A percentile compares a stretch with the other conserved stretches of the same genome.
Evolutionary conservation across 2,888 invertebrate genomes (phyloP).

Genomic region (Cataglyphis albicans): DNA sequence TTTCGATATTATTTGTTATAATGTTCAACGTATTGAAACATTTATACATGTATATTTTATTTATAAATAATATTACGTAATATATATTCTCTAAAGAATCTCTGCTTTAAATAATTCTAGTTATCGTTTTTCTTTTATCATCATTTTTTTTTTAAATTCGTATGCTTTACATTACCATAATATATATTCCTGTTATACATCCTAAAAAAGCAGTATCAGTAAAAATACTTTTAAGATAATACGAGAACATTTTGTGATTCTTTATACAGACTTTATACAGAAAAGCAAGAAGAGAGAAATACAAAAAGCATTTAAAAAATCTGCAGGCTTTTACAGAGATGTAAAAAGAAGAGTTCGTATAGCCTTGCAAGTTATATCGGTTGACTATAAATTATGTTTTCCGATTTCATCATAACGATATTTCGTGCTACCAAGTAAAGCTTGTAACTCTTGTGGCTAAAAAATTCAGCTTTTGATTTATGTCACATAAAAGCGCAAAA

Average conservation of each 20-base stretch:
- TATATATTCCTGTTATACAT: background rate
- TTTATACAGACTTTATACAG: background rate
- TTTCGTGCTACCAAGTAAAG: constrained; percentile 37
- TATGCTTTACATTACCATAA: background rate
- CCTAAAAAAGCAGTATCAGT: background rate
- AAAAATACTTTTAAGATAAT: background rate
- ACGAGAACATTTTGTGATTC: constrained; percentile 19
- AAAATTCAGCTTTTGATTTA: constrained; percentile 41
- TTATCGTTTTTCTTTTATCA: background rate
- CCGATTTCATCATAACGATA: constrained; percentile 33
- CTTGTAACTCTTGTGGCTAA: constrained; percentile 22
- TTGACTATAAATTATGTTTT: constrained; percentile 38
- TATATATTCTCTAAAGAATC: background rate
- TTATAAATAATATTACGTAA: background rate
- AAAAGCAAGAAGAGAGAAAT: background rate
- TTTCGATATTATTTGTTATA: background rate
- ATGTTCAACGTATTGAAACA: background rate
- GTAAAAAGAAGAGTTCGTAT: constrained; percentile 7
- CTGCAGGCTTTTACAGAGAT: background rate
- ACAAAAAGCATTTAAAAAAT: background rate
- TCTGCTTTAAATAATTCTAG: background rate
- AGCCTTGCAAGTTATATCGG: constrained; percentile 3
- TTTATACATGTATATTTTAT: background rate
- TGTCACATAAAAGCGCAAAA: constrained; percentile 21
- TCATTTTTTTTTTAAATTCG: background rate